These are phyloP conservation scores for Trematomus loennbergii DNA, from an alignment of 2,113 vertebrate genomes.

Conservation along the genomic window DNA sequence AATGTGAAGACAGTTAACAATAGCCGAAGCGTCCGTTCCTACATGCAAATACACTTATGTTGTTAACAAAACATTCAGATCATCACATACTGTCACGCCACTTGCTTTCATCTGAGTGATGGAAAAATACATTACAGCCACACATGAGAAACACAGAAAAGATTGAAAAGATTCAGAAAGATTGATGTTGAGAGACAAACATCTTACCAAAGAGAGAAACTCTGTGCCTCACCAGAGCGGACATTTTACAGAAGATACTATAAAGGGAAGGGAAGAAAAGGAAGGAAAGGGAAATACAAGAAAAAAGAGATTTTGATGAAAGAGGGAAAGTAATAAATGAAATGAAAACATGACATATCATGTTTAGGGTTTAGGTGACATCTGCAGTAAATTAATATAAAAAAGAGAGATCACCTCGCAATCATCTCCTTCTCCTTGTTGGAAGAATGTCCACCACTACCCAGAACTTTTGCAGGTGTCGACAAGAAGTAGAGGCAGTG, in stretches of 20 bases:
- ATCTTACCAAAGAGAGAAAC: slow-evolving; percentile 95
- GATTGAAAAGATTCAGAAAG: slow-evolving; percentile 31
- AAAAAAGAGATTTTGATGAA: slow-evolving; percentile 19
- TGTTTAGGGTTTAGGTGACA: not conserved
- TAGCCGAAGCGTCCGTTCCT: slow-evolving; percentile 91
- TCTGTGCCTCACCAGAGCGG: slow-evolving; percentile 93
- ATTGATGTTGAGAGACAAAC: not conserved
- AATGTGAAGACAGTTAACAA: slow-evolving; percentile 96
- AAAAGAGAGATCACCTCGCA: slow-evolving; percentile 84
- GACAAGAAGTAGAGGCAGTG: slow-evolving; percentile 88
- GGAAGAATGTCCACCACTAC: slow-evolving; percentile 92
- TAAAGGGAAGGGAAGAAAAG: slow-evolving; percentile 24
- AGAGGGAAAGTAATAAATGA: not conserved
- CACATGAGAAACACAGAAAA: slow-evolving; percentile 13
- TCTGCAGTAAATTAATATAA: not conserved
- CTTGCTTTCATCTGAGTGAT: not conserved
- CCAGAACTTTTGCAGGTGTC: slow-evolving; percentile 90
- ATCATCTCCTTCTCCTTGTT: slow-evolving; percentile 99
- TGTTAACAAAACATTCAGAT: not conserved
- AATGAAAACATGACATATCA: not conserved
- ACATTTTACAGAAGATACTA: slow-evolving; percentile 97
- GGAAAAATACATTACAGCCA: not conserved
- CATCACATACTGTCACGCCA: not conserved
- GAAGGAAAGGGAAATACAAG: slow-evolving; percentile 11
- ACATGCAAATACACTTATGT: slow-evolving; percentile 29